Conservation (phyloP, 2,888 invertebrate species). For the Odontomyia ornata region DNA sequence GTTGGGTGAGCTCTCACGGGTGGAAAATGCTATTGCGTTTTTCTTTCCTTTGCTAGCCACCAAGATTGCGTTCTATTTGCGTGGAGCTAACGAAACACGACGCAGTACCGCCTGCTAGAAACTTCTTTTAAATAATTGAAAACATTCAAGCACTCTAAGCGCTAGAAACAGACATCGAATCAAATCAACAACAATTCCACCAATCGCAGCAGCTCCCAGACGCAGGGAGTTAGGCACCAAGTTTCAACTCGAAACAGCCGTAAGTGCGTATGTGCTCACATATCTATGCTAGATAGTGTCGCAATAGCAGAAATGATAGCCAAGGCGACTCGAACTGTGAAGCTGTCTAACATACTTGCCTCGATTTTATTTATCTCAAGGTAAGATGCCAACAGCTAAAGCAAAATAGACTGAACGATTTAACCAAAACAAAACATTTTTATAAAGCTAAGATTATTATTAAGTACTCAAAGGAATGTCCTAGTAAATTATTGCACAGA, state of each 20-base stretch:
- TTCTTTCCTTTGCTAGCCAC: too few species aligned
- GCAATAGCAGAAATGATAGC: conserved; percentile 3
- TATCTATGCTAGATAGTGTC: background rate
- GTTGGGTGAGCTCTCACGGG: too few species aligned
- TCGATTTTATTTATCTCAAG: conserved; percentile 39
- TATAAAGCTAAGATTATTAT: too few species aligned
- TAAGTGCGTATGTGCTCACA: background rate
- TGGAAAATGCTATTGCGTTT: too few species aligned
- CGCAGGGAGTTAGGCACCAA: too few species aligned
- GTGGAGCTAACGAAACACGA: too few species aligned
- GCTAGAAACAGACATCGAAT: background rate
- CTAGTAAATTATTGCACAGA: too few species aligned
- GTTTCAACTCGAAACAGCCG: background rate
- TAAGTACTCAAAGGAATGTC: too few species aligned
- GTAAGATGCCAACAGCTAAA: conserved; percentile 11
- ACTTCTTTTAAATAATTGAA: background rate
- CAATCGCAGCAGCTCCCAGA: background rate
- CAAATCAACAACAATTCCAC: background rate
- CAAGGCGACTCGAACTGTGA: background rate
- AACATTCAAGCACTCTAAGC: background rate
- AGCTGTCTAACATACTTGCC: conserved; percentile 25
- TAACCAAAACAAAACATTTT: background rate
- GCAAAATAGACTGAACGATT: background rate
- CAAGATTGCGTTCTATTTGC: too few species aligned
- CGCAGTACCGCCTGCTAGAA: conserved; percentile 3